These are phyloP conservation scores for Pseudorectes ferrugineus DNA, from an alignment of 2,113 vertebrate genomes.

Conservation along the genomic window DNA sequence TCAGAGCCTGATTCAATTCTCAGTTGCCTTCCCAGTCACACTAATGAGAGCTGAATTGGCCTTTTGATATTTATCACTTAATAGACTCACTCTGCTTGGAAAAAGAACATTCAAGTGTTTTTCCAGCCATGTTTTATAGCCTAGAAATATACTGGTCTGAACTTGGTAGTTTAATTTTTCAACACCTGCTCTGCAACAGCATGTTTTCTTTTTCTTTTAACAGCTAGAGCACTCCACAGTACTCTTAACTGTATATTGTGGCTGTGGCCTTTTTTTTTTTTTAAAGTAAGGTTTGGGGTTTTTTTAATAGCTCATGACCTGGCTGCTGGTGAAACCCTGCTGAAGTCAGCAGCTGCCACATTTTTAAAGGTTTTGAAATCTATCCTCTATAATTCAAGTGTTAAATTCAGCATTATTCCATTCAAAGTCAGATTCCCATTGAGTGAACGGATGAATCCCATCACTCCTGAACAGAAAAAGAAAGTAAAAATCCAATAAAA, in stretches of 20 bases:
- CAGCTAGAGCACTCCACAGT: neutral
- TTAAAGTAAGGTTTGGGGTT: fast-evolving
- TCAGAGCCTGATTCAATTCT: neutral
- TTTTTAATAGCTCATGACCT: neutral
- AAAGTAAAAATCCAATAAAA: neutral
- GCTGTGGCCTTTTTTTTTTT: neutral
- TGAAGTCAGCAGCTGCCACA: neutral
- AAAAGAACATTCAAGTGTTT: neutral
- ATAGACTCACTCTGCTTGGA: neutral
- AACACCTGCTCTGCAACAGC: neutral
- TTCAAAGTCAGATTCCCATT: neutral
- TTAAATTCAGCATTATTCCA: neutral
- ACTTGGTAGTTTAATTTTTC: neutral
- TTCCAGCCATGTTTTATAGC: neutral
- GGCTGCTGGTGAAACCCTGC: neutral
- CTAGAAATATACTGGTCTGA: neutral
- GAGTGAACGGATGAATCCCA: neutral
- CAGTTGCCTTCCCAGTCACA: neutral
- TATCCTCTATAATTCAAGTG: neutral
- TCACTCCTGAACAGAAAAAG: neutral
- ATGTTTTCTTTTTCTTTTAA: neutral
- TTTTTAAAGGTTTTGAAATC: neutral
- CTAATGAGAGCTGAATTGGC: neutral
- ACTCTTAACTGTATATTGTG: neutral
- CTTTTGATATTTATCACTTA: constrained; percentile 12